phyloP scores from a whole-genome alignment of 2,797 vertebrate genomes.

The Halcyon chelicuti region DNA sequence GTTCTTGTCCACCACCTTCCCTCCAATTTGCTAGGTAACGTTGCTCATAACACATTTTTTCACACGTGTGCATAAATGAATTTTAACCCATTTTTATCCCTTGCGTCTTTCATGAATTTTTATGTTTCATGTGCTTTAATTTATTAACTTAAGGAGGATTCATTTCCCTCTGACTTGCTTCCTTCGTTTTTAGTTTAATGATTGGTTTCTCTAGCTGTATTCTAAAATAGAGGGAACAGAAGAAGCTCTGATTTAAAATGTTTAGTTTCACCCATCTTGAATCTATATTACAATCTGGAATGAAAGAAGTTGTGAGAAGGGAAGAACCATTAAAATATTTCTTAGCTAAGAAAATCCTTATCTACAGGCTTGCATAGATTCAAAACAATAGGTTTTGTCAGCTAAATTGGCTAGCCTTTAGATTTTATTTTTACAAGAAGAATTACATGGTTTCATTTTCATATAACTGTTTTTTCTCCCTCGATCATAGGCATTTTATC shows the following conservation, averaged over 20 bases:
- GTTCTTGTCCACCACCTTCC: neutral
- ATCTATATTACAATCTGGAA: neutral
- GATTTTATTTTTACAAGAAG: slow-evolving; percentile 15
- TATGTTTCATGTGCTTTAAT: neutral
- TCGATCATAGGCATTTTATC: neutral
- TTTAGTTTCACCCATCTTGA: neutral
- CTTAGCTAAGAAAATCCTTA: neutral
- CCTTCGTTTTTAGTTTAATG: neutral
- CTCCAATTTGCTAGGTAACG: neutral
- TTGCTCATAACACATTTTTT: neutral
- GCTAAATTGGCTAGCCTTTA: neutral
- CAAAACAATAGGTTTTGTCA: neutral
- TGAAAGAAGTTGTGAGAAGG: neutral
- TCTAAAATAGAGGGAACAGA: neutral
- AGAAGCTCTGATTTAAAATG: neutral
- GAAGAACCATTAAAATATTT: neutral
- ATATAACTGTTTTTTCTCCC: neutral
- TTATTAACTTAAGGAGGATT: neutral
- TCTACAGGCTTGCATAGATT: neutral
- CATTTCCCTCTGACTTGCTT: neutral
- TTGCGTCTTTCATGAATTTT: neutral
- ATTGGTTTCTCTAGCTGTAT: neutral
- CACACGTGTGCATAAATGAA: neutral
- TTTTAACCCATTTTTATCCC: neutral
- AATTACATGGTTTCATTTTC: slow-evolving; percentile 37